Conservation (phyloP, 2,797 vertebrate genomes). For the Craterocephalus amniculus region DNA sequence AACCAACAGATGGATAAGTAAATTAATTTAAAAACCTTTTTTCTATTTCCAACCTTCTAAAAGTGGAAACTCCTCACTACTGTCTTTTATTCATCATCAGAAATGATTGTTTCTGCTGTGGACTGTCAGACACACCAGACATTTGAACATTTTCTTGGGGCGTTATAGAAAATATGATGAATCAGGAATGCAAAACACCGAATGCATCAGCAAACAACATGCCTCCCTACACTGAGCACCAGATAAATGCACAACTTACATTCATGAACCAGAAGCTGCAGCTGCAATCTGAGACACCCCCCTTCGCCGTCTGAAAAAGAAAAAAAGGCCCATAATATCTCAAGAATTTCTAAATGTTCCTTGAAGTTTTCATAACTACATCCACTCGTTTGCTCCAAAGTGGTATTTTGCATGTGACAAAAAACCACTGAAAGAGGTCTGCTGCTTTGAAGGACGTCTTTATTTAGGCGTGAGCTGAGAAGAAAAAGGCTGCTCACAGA, state of each 20-base stretch:
- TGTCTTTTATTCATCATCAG: not conserved
- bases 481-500: conserved; percentile 36
- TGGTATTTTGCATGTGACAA: conserved; percentile 44
- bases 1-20: not conserved
- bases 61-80: not conserved
- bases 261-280: conserved; percentile 28
- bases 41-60: not conserved
- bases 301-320: conserved; percentile 46
- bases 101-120: conserved; percentile 1
- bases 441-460: conserved; percentile 67
- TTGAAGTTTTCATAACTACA: conserved; percentile 66
- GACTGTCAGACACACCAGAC: not conserved
- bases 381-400: conserved; percentile 44
- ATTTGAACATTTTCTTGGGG: not conserved
- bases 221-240: not conserved
- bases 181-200: not conserved
- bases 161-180: not conserved
- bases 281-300: conserved; percentile 46
- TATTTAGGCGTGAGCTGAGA: conserved; percentile 63
- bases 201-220: not conserved
- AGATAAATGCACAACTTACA: conserved; percentile 14
- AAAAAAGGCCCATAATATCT: conserved; percentile 44
- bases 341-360: conserved; percentile 67
- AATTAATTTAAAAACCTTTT: not conserved
- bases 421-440: conserved; percentile 39